These are phyloP conservation scores for Gadopsis bispinosus DNA, from an alignment of 2,797 vertebrate genomes.

Conservation along the genomic window DNA sequence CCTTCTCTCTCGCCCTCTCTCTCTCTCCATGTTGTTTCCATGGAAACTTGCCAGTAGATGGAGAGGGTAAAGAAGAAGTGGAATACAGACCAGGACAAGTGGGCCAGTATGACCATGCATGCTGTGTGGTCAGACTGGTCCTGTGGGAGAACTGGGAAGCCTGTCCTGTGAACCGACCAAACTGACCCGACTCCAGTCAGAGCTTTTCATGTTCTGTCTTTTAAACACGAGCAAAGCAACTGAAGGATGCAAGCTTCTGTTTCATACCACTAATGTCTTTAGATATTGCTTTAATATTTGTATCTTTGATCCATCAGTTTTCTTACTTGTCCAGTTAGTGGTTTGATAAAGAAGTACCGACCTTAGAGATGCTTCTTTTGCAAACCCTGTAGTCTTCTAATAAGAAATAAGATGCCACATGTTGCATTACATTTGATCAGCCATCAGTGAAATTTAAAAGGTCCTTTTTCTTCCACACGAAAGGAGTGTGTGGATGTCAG, in stretches of 20 bases:
- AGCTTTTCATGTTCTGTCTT: slow-evolving; percentile 28
- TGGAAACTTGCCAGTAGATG: slow-evolving; percentile 85
- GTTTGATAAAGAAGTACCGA: background rate
- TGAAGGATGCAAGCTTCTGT: background rate
- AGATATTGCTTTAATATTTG: background rate
- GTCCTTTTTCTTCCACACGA: slow-evolving; percentile 25
- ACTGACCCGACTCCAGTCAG: slow-evolving; percentile 38
- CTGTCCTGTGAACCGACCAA: slow-evolving; percentile 56
- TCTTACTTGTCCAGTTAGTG: background rate
- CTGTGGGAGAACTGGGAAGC: slow-evolving; percentile 73
- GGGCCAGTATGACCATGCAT: slow-evolving; percentile 79
- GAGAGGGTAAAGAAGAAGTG: slow-evolving; percentile 70
- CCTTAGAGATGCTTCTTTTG: slow-evolving; percentile 13
- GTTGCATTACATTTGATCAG: slow-evolving; percentile 40
- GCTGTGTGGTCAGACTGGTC: slow-evolving; percentile 52
- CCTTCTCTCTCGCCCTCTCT: slow-evolving; percentile 40
- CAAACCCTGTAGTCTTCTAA: slow-evolving; percentile 23
- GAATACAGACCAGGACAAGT: slow-evolving; percentile 74
- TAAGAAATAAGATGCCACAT: slow-evolving; percentile 40
- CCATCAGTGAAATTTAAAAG: slow-evolving; percentile 30
- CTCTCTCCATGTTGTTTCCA: slow-evolving; percentile 83
- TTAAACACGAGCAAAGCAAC: slow-evolving; percentile 11
- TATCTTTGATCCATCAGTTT: slow-evolving; percentile 19
- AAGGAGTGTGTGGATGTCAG: slow-evolving; percentile 41
- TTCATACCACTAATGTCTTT: background rate